Percentiles rank a stretch among this genome's conserved stretches.
Conservation (phyloP, 2,113 vertebrate species). For the Periophthalmodon schlosseri region DNA sequence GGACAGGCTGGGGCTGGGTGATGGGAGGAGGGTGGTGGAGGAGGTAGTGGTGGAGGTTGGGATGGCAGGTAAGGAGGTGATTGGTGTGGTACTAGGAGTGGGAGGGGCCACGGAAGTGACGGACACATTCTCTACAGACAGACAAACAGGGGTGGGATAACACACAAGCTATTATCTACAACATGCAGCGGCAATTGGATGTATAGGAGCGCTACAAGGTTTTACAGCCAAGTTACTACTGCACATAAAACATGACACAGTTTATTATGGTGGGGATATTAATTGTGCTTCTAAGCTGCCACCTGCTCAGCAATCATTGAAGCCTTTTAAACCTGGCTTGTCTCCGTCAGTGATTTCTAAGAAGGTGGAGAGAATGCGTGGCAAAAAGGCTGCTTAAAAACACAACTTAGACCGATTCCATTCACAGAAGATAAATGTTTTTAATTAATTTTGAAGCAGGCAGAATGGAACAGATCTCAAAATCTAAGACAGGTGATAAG, state of each 20-base stretch:
- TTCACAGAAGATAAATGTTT: constrained; percentile 38
- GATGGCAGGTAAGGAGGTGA: constrained; percentile 58
- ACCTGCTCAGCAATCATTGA: constrained; percentile 19
- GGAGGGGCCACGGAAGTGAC: constrained; percentile 63
- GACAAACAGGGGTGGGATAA: constrained; percentile 66
- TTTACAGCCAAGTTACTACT: constrained; percentile 29
- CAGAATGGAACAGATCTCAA: constrained; percentile 44
- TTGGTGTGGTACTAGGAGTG: constrained; percentile 53
- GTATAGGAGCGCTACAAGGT: constrained; percentile 30
- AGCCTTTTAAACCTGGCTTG: not conserved
- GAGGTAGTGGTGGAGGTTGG: constrained; percentile 48
- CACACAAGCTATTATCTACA: constrained; percentile 59
- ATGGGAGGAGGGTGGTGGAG: constrained; percentile 40
- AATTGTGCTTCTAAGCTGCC: constrained; percentile 16
- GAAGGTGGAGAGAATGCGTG: not conserved
- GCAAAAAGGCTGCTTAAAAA: constrained; percentile 12
- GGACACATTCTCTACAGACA: constrained; percentile 77
- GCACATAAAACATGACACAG: constrained; percentile 35
- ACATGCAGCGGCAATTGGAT: constrained; percentile 57
- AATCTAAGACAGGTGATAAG: constrained; percentile 22
- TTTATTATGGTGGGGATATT: constrained; percentile 14
- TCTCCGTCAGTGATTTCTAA: constrained; percentile 14
- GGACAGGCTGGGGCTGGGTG: constrained; percentile 17
- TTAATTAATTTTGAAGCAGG: constrained; percentile 42
- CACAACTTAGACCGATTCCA: constrained; percentile 15